Evolutionary conservation across 2,113 vertebrate genomes (phyloP).

Genomic region (Collichthys lucidus): DNA sequence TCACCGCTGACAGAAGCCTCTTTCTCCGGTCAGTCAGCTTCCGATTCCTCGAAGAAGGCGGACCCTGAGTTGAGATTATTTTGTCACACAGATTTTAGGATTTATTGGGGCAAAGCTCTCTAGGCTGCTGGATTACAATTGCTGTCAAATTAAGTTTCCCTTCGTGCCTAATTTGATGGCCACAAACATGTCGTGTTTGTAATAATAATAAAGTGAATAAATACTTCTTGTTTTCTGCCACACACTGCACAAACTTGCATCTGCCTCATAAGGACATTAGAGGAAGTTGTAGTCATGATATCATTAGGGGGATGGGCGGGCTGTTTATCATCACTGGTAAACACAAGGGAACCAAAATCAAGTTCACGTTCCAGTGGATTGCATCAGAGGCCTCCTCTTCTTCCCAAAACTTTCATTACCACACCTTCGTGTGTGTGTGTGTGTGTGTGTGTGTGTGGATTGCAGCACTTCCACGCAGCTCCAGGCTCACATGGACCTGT

Average conservation of each 20-base stretch:
- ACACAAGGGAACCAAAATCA: not conserved
- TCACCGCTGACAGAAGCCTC: not conserved
- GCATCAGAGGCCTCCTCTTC: slow-evolving; percentile 2
- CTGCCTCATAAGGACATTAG: not conserved
- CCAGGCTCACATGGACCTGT: slow-evolving; percentile 51
- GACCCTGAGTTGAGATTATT: not conserved
- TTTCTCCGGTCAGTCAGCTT: not conserved
- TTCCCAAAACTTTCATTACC: not conserved
- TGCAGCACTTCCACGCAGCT: slow-evolving; percentile 31
- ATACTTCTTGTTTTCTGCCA: too few relatives aligned
- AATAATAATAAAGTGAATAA: too few relatives aligned
- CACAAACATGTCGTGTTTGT: too few relatives aligned
- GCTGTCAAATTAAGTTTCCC: not conserved
- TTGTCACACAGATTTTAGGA: not conserved
- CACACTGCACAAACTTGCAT: not conserved
- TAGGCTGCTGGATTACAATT: not conserved
- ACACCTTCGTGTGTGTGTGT: slow-evolving; percentile 46
- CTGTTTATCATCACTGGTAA: not conserved
- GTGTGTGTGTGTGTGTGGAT: not conserved
- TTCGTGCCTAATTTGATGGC: not conserved
- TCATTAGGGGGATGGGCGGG: not conserved
- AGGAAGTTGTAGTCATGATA: slow-evolving; percentile 12
- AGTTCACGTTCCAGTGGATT: not conserved
- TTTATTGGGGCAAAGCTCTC: not conserved
- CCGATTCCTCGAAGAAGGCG: not conserved